These are phyloP conservation scores for Acromyrmex echinatior DNA, from an alignment of 1,140 invertebrate genomes.

Conservation along the genomic window DNA sequence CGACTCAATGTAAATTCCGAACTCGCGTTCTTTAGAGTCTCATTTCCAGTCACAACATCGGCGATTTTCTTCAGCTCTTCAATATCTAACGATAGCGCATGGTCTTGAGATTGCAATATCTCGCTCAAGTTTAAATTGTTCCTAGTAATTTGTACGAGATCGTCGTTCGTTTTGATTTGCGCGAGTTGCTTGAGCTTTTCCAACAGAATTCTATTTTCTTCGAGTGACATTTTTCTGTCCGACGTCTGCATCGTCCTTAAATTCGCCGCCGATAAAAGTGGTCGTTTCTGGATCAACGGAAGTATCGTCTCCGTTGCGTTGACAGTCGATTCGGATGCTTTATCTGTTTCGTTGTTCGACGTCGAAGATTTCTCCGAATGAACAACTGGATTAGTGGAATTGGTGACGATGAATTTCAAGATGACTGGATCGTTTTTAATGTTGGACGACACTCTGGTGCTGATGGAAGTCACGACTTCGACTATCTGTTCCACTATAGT, in stretches of 20 bases:
- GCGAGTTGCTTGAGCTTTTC: constrained; percentile 80
- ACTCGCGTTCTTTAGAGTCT: constrained; percentile 74
- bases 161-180: constrained; percentile 71
- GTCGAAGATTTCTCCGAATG: constrained; percentile 2
- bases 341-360: constrained; percentile 53
- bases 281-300: constrained; percentile 32
- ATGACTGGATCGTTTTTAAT: constrained; percentile 78
- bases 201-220: constrained; percentile 74
- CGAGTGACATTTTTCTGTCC: constrained; percentile 79
- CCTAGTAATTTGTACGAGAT: constrained; percentile 52
- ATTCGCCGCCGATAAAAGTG: background rate
- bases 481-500: constrained; percentile 81
- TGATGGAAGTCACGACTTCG: constrained; percentile 85
- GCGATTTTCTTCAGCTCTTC: constrained; percentile 80
- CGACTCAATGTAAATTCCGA: constrained; percentile 88
- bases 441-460: constrained; percentile 83
- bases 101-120: background rate
- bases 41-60: constrained; percentile 73
- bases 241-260: constrained; percentile 69
- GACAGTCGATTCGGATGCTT: constrained; percentile 7
- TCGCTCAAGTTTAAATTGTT: constrained; percentile 49
- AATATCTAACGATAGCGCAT: background rate
- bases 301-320: constrained; percentile 17
- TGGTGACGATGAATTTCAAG: constrained; percentile 76
- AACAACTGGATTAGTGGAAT: constrained; percentile 65